phyloP scores from a whole-genome alignment of 2,888 invertebrate species.

The Sisyra nigra region DNA sequence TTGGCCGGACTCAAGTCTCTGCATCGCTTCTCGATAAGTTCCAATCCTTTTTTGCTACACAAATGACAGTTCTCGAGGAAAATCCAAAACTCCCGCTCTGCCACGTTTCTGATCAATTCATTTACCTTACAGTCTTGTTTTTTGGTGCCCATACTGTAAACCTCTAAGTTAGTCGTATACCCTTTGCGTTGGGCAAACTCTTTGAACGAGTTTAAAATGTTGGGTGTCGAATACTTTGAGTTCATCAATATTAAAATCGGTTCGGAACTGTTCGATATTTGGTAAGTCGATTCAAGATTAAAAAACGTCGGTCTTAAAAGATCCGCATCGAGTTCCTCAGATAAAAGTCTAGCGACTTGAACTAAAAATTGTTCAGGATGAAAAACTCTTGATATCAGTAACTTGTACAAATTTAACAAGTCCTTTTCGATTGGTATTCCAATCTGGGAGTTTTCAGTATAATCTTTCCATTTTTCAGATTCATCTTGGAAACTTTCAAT shows the following conservation, averaged over 20 bases:
- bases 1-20: constrained; percentile 52
- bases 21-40: constrained; percentile 55
- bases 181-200: constrained; percentile 64
- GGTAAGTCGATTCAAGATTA: constrained; percentile 58
- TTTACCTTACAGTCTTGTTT: constrained; percentile 60
- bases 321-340: constrained; percentile 49
- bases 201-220: constrained; percentile 47
- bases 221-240: constrained; percentile 70
- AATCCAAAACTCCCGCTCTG: constrained; percentile 61
- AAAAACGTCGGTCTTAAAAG: constrained; percentile 66
- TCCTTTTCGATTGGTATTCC: constrained; percentile 37
- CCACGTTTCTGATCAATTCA: constrained; percentile 50
- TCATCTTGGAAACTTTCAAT: too few species aligned
- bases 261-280: constrained; percentile 52
- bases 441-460: constrained; percentile 38
- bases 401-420: constrained; percentile 48
- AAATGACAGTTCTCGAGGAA: constrained; percentile 78
- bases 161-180: constrained; percentile 41
- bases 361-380: constrained; percentile 58
- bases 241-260: constrained; percentile 67
- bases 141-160: constrained; percentile 63
- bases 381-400: constrained; percentile 52
- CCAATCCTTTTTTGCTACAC: constrained; percentile 62
- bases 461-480: constrained; percentile 33
- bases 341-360: constrained; percentile 44